phyloP scores from a whole-genome alignment of 2,888 invertebrate genomes.

The Apotomis capreana region DNA sequence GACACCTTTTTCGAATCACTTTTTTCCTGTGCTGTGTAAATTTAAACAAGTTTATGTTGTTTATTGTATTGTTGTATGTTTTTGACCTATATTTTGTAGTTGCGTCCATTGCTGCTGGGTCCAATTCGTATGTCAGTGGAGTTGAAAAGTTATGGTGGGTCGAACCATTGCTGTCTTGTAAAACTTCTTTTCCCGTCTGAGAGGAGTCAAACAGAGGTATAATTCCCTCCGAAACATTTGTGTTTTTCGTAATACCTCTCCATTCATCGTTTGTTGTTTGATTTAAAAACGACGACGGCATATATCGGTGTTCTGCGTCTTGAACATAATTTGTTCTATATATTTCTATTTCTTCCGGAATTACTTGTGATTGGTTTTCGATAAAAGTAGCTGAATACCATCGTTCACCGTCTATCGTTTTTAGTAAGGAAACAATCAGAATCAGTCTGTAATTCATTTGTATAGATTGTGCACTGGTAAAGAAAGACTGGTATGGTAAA shows the following conservation, averaged over 20 bases:
- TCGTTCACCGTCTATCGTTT: constrained; percentile 50
- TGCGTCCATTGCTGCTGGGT: constrained; percentile 12
- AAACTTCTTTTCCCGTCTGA: not conserved
- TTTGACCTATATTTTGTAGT: constrained; percentile 38
- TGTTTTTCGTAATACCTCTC: constrained; percentile 9
- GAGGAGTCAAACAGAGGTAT: not conserved
- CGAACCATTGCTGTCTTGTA: not conserved
- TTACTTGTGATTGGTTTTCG: constrained; percentile 44
- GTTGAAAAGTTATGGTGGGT: not conserved
- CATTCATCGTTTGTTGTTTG: constrained; percentile 12
- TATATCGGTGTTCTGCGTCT: constrained; percentile 39
- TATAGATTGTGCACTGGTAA: constrained; percentile 2
- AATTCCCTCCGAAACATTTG: not conserved
- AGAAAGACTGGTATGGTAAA: constrained; percentile 30
- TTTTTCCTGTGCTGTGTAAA: constrained; percentile 49
- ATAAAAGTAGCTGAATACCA: constrained; percentile 63
- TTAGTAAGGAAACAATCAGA: constrained; percentile 48
- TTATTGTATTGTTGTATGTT: constrained; percentile 51
- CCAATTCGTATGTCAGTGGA: not conserved
- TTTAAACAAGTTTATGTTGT: constrained; percentile 48
- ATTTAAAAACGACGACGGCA: constrained; percentile 20
- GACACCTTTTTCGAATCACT: constrained; percentile 55
- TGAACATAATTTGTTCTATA: constrained; percentile 32
- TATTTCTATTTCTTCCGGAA: constrained; percentile 24
- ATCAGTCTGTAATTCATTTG: constrained; percentile 46